Conservation (phyloP, 2,797 vertebrate species). For the Sebastes cheni region DNA sequence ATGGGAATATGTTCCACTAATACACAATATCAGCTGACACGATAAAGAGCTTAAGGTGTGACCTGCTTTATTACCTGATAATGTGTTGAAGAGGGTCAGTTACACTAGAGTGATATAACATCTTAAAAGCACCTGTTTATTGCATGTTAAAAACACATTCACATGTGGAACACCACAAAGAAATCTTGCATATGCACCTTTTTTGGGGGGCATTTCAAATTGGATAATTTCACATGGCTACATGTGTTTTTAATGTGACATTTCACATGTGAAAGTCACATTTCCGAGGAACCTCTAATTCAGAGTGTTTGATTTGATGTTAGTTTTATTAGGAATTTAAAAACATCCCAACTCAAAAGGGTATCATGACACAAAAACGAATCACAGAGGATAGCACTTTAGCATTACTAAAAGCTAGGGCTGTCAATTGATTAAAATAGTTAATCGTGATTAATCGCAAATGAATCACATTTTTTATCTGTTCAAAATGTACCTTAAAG, state of each 20-base stretch:
- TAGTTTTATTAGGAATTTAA: no score
- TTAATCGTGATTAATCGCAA: no score
- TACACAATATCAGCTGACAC: neutral
- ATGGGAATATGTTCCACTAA: neutral
- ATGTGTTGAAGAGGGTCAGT: neutral
- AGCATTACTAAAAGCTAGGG: no score
- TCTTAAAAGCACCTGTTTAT: neutral
- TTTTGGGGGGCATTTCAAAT: neutral
- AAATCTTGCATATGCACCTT: neutral
- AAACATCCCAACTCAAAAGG: fast-evolving
- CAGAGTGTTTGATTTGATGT: no score
- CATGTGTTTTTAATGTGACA: neutral
- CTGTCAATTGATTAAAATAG: no score
- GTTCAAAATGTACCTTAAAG: no score
- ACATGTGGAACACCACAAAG: neutral
- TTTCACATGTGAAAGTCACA: neutral
- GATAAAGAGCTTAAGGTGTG: neutral
- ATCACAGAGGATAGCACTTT: no score
- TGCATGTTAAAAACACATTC: neutral
- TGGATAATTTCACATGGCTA: neutral
- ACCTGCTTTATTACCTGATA: neutral
- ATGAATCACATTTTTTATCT: no score
- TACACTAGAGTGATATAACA: neutral
- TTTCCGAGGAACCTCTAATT: neutral
- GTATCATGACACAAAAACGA: no score